A percentile compares a stretch with the other conserved stretches of the same genome.
These are phyloP conservation scores for Origma solitaria DNA, from an alignment of 2,113 vertebrate genomes.

Conservation along the genomic window DNA sequence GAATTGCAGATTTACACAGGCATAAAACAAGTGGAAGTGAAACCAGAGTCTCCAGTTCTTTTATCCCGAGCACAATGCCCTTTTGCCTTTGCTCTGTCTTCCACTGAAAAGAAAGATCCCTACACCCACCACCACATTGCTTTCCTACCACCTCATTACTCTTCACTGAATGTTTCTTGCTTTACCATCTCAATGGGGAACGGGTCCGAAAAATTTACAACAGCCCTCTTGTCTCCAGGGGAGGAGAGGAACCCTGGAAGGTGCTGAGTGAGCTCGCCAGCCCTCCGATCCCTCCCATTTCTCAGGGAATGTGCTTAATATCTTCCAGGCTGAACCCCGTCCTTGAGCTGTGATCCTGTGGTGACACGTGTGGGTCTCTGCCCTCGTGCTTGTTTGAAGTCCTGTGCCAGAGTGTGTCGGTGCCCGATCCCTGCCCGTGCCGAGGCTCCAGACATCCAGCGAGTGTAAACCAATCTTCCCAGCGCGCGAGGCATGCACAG, in stretches of 20 bases:
- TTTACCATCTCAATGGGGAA: slow-evolving; percentile 36
- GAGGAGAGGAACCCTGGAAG: not conserved
- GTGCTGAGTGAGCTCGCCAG: not conserved
- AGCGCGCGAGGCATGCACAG: not conserved
- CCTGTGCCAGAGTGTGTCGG: not conserved
- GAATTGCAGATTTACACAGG: not conserved
- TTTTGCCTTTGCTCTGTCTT: slow-evolving; percentile 28
- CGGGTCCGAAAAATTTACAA: not conserved
- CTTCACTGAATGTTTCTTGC: slow-evolving; percentile 31
- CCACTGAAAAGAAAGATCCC: slow-evolving; percentile 29
- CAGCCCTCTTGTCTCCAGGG: not conserved
- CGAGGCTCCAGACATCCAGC: not conserved
- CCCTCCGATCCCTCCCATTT: not conserved
- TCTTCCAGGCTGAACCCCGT: not conserved
- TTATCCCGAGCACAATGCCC: slow-evolving; percentile 5
- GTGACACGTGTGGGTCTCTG: not conserved
- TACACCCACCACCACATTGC: slow-evolving; percentile 33
- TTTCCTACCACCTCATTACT: slow-evolving; percentile 58
- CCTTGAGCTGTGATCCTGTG: not conserved
- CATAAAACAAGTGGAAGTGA: slow-evolving; percentile 26
- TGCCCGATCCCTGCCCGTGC: not conserved
- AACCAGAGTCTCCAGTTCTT: slow-evolving; percentile 32
- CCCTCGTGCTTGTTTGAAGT: not conserved
- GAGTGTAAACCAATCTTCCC: not conserved
- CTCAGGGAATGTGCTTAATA: not conserved